Evolutionary conservation across 2,888 invertebrate genomes (phyloP).

Genomic region (Eristalis pertinax): DNA sequence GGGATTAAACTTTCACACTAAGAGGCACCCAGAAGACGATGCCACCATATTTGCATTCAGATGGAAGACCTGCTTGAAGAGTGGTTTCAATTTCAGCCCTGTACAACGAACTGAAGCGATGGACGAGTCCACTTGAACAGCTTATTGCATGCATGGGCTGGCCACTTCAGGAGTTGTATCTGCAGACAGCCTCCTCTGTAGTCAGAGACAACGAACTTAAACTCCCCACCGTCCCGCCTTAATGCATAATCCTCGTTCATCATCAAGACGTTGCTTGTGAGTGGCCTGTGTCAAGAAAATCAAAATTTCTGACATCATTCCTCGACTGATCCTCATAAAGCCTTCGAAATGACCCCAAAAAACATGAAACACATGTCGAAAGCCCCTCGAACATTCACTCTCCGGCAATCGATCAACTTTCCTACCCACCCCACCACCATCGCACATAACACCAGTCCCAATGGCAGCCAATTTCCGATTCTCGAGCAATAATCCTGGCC

Average conservation of each 20-base stretch:
- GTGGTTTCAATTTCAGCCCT: too few relatives aligned
- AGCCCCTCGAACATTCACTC: not conserved
- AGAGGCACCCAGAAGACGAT: too few relatives aligned
- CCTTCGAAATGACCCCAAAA: not conserved
- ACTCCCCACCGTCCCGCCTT: too few relatives aligned
- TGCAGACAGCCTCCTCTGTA: too few relatives aligned
- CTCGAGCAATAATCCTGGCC: not conserved
- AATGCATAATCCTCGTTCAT: not conserved
- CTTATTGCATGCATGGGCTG: too few relatives aligned
- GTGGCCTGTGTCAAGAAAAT: not conserved
- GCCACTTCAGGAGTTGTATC: too few relatives aligned
- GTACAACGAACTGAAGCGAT: too few relatives aligned
- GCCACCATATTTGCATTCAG: too few relatives aligned
- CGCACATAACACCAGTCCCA: not conserved
- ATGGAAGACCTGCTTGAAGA: too few relatives aligned
- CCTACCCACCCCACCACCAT: not conserved
- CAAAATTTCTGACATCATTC: not conserved
- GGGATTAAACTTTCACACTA: too few relatives aligned
- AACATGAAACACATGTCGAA: not conserved
- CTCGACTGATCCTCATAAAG: not conserved
- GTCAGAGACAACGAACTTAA: too few relatives aligned
- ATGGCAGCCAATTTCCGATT: not conserved
- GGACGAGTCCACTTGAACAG: too few relatives aligned
- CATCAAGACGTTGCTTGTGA: not conserved
- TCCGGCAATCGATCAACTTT: not conserved